phyloP scores from a whole-genome alignment of 92 coral and sea anemone genomes.

The Virgularia gustaviana region DNA sequence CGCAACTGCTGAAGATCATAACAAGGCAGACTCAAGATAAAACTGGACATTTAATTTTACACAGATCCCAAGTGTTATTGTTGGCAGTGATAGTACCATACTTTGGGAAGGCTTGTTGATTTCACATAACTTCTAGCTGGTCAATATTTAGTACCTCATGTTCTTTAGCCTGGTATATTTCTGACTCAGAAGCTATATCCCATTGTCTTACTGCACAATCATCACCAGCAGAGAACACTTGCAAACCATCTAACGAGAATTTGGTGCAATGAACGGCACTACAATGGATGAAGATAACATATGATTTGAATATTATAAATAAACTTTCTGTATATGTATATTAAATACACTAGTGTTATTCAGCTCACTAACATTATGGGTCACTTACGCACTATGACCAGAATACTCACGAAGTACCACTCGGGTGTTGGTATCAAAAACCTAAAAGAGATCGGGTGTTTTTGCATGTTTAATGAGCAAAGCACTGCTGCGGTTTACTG shows the following conservation, averaged over 20 bases:
- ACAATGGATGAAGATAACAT: not conserved
- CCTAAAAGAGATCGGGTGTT: slow-evolving; percentile 56
- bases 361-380: not conserved
- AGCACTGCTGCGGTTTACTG: not conserved
- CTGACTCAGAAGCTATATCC: slow-evolving; percentile 78
- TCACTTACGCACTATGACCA: slow-evolving; percentile 70
- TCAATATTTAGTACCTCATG: slow-evolving; percentile 60
- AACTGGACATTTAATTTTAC: not conserved
- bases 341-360: not conserved
- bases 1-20: not conserved
- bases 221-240: slow-evolving; percentile 73
- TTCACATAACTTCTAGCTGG: not conserved
- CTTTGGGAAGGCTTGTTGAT: too few species aligned
- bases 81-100: not conserved
- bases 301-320: not conserved
- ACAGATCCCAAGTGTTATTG: not conserved
- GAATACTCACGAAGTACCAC: slow-evolving; percentile 71
- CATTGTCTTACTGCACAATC: slow-evolving; percentile 68
- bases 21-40: not conserved
- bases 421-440: slow-evolving; percentile 79
- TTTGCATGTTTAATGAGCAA: too few species aligned
- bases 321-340: not conserved
- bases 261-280: slow-evolving; percentile 89
- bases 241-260: slow-evolving; percentile 69
- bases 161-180: slow-evolving; percentile 57